Base-by-base conservation (phyloP, 2,113 vertebrate genomes). In the Circaetus gallicus region DNA sequence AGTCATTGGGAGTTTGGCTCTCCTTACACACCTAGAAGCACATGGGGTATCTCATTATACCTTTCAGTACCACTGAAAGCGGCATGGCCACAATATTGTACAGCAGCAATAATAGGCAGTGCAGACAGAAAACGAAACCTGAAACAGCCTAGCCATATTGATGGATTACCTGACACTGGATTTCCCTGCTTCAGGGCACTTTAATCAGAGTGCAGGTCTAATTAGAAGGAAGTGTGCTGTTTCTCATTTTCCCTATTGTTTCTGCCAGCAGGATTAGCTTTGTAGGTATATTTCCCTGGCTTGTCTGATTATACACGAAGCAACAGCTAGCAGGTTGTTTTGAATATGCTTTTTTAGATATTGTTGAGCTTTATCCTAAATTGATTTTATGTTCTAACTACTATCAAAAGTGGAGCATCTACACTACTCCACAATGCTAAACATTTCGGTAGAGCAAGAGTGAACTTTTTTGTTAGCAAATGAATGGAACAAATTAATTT, bases 101-200 rank as follows among this genome's bases (percentile, higher is more conserved):
- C 32, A 81, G 89, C 65, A 90, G 76, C 80, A 90, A 2, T 4
- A 82, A 66, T 0, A 84, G 63, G 43, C 72, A 65, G 34, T 3
- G 40, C 66, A 77, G 73, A 82, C 65, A 92, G 56, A 73, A 95
- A 86, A 65, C 0, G 2, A 85, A 79, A 80, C 53, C 86, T 82
- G 81, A 82, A 65, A 47, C 40, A 82, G 73, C 34, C 16, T 7
- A 13, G 20, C 28, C 43, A 55, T n/a, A 12, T 0, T 89, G 88
- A 92, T 81, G 90, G 82, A 96, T 95, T 63, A 58, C 21, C 73
- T 91, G 91, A 88, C 92, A 62, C 45, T 58, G 79, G 26, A 65
- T 42, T 96, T 87, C 79, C 66, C 85, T 55, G 71, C 84, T 82
- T 73, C 79, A 62, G 82, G 95, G 93, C 87, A 91, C 90, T 58